A percentile compares a stretch with the other conserved stretches of the same genome.
phyloP scores from a whole-genome alignment of 2,888 invertebrate genomes.

The Tetragonula carbonaria region DNA sequence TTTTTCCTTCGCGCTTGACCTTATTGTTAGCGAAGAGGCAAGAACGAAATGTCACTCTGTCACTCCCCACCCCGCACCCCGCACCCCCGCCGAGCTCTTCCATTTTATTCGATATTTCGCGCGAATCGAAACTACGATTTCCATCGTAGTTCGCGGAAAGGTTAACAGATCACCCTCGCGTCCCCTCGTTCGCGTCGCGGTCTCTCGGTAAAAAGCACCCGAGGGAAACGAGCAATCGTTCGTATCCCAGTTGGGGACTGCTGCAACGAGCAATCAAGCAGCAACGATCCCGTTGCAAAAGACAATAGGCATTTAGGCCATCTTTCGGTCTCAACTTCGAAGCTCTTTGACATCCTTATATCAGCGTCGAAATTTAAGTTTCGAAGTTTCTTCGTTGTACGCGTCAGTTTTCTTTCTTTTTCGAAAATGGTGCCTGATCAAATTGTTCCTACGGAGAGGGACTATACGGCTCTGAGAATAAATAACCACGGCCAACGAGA shows the following conservation, averaged over 20 bases:
- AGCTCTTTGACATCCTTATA: no score
- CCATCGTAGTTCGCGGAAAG: conserved; percentile 15
- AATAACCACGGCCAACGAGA: background rate
- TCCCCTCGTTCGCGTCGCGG: conserved; percentile 27
- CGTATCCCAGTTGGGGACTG: conserved; percentile 3
- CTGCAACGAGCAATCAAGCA: conserved; percentile 12
- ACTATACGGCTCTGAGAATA: background rate
- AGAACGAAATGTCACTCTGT: background rate
- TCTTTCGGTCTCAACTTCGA: no score
- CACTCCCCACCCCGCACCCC: no score
- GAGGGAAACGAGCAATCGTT: conserved; percentile 27
- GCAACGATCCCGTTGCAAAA: background rate
- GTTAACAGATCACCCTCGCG: conserved; percentile 36
- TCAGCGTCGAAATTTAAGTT: no score
- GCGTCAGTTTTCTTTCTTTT: no score
- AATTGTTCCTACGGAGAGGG: background rate
- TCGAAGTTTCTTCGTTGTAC: no score
- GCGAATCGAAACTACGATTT: conserved; percentile 15
- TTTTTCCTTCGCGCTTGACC: background rate
- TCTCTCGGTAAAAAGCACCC: conserved; percentile 30
- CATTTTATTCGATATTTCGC: background rate
- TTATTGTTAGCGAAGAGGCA: background rate
- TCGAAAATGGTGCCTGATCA: no score
- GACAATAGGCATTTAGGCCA: background rate
- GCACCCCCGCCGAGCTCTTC: no score